Conservation (phyloP, 2,797 vertebrate genomes). For the Potorous gilbertii region DNA sequence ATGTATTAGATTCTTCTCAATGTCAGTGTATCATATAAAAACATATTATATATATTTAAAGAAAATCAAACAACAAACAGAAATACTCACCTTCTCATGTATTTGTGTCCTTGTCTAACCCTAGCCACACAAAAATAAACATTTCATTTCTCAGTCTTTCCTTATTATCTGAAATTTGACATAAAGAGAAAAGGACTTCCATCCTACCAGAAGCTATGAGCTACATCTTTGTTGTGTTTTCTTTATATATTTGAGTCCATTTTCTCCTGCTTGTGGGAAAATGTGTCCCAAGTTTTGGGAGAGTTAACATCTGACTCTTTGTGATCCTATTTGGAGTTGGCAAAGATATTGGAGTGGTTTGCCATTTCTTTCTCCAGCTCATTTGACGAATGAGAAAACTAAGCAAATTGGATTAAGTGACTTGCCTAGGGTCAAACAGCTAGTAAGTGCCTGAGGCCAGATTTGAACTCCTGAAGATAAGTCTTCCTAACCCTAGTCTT, state of each 20-base stretch:
- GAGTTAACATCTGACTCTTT: neutral
- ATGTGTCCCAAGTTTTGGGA: neutral
- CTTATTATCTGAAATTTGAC: neutral
- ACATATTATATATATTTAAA: neutral
- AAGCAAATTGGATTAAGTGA: neutral
- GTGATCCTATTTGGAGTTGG: neutral
- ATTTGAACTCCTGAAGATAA: neutral
- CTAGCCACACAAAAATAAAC: neutral
- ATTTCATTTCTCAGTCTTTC: neutral
- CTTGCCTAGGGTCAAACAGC: neutral
- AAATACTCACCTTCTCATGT: neutral
- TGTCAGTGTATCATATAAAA: neutral
- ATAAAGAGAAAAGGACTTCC: neutral
- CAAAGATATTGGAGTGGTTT: neutral
- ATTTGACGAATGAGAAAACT: neutral
- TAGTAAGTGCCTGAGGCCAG: neutral
- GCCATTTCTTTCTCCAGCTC: neutral
- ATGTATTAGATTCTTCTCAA: neutral
- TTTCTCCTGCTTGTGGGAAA: neutral
- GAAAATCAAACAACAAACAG: neutral
- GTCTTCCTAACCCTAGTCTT: neutral
- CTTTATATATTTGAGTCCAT: neutral
- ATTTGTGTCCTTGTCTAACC: neutral
- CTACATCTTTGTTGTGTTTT: neutral
- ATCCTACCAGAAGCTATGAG: neutral